Conservation (phyloP, 2,888 invertebrate genomes). For the Cheilosia scutellata region DNA sequence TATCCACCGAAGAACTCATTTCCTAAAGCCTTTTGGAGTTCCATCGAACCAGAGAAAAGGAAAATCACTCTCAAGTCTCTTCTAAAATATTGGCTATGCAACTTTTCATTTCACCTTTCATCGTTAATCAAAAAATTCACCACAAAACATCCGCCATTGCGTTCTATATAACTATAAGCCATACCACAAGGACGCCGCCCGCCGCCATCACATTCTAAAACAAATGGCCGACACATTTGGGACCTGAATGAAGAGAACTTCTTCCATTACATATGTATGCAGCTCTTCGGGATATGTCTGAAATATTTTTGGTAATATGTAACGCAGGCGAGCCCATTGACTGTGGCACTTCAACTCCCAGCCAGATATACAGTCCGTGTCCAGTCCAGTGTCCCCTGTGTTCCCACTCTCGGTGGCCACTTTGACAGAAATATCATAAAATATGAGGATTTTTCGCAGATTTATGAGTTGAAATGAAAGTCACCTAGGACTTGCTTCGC, state of each 20-base stretch:
- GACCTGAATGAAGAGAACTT: conserved; percentile 30
- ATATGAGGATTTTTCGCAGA: conserved; percentile 74
- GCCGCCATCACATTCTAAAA: not conserved
- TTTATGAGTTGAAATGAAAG: conserved; percentile 68
- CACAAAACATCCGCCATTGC: conserved; percentile 65
- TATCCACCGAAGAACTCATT: not conserved
- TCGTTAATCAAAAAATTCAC: conserved; percentile 73
- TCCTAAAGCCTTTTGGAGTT: not conserved
- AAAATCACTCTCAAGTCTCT: conserved; percentile 16
- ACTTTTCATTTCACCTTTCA: conserved; percentile 72
- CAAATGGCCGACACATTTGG: conserved; percentile 40
- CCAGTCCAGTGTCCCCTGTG: not conserved
- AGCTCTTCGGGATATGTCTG: conserved; percentile 36
- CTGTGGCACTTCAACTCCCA: conserved; percentile 51
- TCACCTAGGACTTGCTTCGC: conserved; percentile 41
- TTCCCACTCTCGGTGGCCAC: not conserved
- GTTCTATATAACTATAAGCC: conserved; percentile 19
- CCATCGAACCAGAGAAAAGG: not conserved
- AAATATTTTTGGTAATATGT: conserved; percentile 62
- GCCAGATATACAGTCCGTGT: conserved; percentile 29
- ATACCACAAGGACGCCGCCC: conserved; percentile 16
- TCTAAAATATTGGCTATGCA: conserved; percentile 51
- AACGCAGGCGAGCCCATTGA: conserved; percentile 62
- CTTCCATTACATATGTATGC: conserved; percentile 29
- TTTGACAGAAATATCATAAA: conserved; percentile 76